These are phyloP conservation scores for Scaptomyza reducta DNA, from an alignment of 2,888 invertebrate species.

Conservation along the genomic window DNA sequence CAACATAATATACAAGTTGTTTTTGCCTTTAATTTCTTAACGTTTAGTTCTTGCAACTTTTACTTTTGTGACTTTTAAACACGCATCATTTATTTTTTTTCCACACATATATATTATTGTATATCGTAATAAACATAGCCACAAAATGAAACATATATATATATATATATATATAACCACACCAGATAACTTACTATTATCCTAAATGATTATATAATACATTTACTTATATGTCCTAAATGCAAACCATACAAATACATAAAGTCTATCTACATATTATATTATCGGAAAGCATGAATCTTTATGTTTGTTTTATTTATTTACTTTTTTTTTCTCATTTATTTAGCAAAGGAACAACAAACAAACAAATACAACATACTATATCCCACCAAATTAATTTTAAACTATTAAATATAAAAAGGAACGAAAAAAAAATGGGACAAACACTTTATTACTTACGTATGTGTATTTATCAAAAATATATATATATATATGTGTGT, in stretches of 20 bases:
- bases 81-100: constrained; percentile 34
- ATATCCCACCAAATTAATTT: constrained; percentile 80
- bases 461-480: constrained; percentile 5
- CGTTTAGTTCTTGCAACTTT: constrained; percentile 34
- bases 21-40: constrained; percentile 48
- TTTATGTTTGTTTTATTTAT: constrained; percentile 21
- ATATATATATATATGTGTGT: constrained; percentile 11
- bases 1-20: constrained; percentile 5
- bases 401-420: constrained; percentile 58
- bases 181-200: constrained; percentile 62
- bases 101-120: constrained; percentile 34
- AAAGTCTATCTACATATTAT: constrained; percentile 27
- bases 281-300: constrained; percentile 46
- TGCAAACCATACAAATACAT: constrained; percentile 48
- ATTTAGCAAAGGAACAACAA: constrained; percentile 4
- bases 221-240: constrained; percentile 65
- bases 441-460: constrained; percentile 37
- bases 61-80: constrained; percentile 41
- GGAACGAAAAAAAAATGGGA: constrained; percentile 16
- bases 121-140: constrained; percentile 49
- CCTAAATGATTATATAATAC: constrained; percentile 54
- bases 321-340: background rate
- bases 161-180: constrained; percentile 26
- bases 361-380: constrained; percentile 69
- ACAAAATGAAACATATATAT: constrained; percentile 24